phyloP scores from a whole-genome alignment of 2,797 vertebrate genomes.

The Steatocranus sp. region DNA sequence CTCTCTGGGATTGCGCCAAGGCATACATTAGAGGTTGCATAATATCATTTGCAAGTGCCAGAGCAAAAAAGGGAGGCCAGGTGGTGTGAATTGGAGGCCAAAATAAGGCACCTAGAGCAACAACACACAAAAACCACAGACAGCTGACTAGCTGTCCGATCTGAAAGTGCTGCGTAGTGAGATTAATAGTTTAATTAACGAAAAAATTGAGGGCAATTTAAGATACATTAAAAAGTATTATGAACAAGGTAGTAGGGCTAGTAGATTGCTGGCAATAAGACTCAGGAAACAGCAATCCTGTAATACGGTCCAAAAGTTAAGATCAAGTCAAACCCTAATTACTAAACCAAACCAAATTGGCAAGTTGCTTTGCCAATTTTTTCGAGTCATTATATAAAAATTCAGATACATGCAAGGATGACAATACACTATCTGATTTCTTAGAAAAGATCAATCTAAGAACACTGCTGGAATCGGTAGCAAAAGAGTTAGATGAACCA shows the following conservation, averaged over 20 bases:
- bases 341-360: not conserved
- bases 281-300: not conserved
- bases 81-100: not conserved
- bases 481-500: not conserved
- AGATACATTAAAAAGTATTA: not conserved
- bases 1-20: not conserved
- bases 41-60: not conserved
- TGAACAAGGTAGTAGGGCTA: not conserved
- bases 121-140: not conserved
- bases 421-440: not conserved
- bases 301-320: not conserved
- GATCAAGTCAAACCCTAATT: not conserved
- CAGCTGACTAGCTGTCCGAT: not conserved
- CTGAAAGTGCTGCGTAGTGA: not conserved
- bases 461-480: not conserved
- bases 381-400: not conserved
- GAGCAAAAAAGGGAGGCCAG: not conserved
- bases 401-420: not conserved
- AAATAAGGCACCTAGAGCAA: not conserved
- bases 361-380: not conserved
- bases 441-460: not conserved
- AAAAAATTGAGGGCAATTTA: not conserved
- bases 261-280: not conserved
- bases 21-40: not conserved
- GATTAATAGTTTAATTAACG: not conserved